Evolutionary conservation across 2,888 invertebrate species (phyloP).

Genomic region (Lacanobia oleracea): DNA sequence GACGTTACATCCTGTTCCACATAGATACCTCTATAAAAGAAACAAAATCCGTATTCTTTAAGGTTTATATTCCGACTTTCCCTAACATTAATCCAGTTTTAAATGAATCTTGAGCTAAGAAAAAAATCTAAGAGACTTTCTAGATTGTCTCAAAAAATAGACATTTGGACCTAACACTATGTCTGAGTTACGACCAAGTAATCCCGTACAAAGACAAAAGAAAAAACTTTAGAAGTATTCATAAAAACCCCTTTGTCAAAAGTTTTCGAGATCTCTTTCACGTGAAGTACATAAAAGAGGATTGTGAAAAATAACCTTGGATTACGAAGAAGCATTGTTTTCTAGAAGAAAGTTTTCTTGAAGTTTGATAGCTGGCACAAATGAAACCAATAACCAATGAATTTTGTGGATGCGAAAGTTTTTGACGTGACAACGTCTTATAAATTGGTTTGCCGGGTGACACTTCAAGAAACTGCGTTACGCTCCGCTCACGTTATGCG

Average conservation of each 20-base stretch:
- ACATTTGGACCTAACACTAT: not conserved
- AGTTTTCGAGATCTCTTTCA: conserved; percentile 31
- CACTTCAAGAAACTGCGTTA: too few species aligned
- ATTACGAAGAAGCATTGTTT: conserved; percentile 22
- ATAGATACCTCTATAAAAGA: not conserved
- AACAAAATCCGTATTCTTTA: not conserved
- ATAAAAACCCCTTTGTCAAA: conserved; percentile 52
- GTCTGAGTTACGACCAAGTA: conserved; percentile 11
- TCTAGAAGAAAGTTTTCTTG: conserved; percentile 4
- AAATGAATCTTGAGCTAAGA: not conserved
- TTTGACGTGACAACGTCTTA: too few species aligned
- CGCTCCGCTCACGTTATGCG: too few species aligned
- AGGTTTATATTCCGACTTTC: not conserved
- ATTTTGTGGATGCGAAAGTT: conserved; percentile 1
- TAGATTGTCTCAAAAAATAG: conserved; percentile 6
- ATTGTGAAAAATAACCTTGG: conserved; percentile 24
- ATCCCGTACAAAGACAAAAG: conserved; percentile 22
- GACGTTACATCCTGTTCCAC: too few species aligned
- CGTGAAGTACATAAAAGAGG: conserved; percentile 16
- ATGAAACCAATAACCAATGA: not conserved
- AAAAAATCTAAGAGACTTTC: not conserved
- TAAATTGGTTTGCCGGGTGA: too few species aligned
- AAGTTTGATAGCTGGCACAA: conserved; percentile 12
- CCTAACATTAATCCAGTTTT: not conserved
- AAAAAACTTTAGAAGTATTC: conserved; percentile 21